Evolutionary conservation across 2,113 vertebrate genomes (phyloP).

Genomic region (Vimba vimba): DNA sequence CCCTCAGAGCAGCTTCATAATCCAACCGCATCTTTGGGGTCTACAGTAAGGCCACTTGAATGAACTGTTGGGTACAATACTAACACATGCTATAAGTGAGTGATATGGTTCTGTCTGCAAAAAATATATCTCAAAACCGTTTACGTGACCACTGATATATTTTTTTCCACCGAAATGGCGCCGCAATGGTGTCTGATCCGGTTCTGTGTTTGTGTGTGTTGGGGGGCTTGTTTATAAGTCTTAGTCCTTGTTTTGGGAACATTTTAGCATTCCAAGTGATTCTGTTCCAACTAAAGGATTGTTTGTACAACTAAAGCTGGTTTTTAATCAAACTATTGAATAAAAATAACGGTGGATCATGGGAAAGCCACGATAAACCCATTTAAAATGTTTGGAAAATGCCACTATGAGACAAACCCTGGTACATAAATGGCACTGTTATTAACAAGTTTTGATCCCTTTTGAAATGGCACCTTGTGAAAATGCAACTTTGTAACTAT

Average conservation of each 20-base stretch:
- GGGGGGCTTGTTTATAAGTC: neutral
- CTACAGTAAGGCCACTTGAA: conserved; percentile 64
- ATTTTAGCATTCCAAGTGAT: neutral
- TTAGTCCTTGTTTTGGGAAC: neutral
- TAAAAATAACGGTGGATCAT: too few species aligned
- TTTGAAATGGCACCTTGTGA: neutral
- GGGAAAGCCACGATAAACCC: neutral
- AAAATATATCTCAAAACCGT: conserved; percentile 34
- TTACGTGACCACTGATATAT: neutral
- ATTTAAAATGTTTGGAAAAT: neutral
- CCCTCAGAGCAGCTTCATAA: conserved; percentile 28
- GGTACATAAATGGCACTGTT: neutral
- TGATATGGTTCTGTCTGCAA: conserved; percentile 37
- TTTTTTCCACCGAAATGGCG: neutral
- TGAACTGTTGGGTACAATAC: conserved; percentile 36
- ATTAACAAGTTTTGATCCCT: neutral
- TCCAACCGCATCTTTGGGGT: conserved; percentile 53
- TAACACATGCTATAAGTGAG: conserved; percentile 27
- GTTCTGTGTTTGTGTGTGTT: neutral
- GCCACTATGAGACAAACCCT: neutral
- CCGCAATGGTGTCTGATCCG: neutral
- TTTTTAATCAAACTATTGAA: neutral
- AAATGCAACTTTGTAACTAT: neutral
- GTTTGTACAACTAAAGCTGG: neutral
- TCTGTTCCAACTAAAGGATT: neutral